Conservation (phyloP, 1,140 invertebrate species). For the Melanaphis sacchari region DNA sequence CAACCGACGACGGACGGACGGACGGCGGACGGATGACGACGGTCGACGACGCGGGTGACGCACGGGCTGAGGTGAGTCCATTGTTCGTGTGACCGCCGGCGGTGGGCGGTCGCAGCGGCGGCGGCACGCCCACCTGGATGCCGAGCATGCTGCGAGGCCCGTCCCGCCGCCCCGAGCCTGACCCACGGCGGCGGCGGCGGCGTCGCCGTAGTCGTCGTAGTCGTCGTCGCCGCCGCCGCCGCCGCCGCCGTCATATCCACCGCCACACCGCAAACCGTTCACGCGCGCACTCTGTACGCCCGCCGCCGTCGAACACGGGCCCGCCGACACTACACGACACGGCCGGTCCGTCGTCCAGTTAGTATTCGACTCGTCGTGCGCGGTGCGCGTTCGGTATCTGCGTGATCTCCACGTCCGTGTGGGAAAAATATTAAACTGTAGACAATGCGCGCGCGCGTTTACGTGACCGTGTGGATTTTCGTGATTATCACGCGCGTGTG, state of each 20-base stretch:
- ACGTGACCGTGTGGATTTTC: not conserved
- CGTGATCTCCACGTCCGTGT: not conserved
- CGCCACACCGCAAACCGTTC: not conserved
- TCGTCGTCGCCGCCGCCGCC: not conserved
- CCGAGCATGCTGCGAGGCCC: not conserved
- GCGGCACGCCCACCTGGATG: too few relatives aligned
- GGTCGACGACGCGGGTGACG: not conserved
- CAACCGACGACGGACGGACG: slow-evolving; percentile 24
- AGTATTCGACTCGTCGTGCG: slow-evolving; percentile 45
- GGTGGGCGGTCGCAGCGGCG: not conserved
- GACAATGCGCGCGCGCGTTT: slow-evolving; percentile 4
- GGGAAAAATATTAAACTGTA: not conserved
- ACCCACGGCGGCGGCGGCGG: not conserved
- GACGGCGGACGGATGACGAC: not conserved
- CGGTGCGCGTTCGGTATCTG: slow-evolving; percentile 19
- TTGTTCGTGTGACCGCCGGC: slow-evolving; percentile 34
- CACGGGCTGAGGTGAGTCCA: slow-evolving; percentile 24
- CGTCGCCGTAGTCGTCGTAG: not conserved
- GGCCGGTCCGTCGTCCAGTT: slow-evolving; percentile 38
- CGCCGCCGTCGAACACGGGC: not conserved
- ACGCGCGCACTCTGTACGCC: slow-evolving; percentile 38
- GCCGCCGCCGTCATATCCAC: not conserved
- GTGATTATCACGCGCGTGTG: not conserved
- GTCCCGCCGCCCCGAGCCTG: not conserved
- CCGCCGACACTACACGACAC: slow-evolving; percentile 22